phyloP scores from a whole-genome alignment of 2,888 invertebrate species.

The Hedychridium roseum region DNA sequence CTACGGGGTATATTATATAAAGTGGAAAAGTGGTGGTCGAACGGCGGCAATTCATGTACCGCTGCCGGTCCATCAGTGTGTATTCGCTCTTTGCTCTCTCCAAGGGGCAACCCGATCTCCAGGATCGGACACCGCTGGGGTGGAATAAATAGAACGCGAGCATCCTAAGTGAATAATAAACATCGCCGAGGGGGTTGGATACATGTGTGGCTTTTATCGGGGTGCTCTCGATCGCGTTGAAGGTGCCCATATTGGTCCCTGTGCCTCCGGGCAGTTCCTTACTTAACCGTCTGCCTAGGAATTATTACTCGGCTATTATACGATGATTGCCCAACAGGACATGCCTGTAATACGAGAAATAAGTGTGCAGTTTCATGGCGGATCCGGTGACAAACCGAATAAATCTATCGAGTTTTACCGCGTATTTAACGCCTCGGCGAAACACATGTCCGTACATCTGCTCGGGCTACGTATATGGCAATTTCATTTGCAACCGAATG shows the following conservation, averaged over 20 bases:
- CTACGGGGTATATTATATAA: too few relatives aligned
- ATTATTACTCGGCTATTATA: constrained; percentile 61
- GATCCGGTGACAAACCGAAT: constrained; percentile 54
- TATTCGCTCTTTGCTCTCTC: constrained; percentile 1
- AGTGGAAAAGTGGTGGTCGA: too few relatives aligned
- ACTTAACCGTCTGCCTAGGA: constrained; percentile 23
- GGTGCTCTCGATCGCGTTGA: constrained; percentile 29
- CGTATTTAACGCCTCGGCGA: constrained; percentile 44
- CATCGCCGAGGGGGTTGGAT: constrained; percentile 43
- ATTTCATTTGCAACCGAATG: too few relatives aligned
- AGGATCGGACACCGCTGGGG: constrained; percentile 26
- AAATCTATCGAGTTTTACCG: constrained; percentile 44
- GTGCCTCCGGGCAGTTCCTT: constrained; percentile 48
- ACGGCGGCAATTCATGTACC: too few relatives aligned
- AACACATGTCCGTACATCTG: constrained; percentile 55
- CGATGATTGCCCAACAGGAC: constrained; percentile 58
- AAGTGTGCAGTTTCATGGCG: constrained; percentile 50
- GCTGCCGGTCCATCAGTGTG: too few relatives aligned
- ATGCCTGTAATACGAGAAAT: constrained; percentile 60
- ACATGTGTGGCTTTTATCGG: constrained; percentile 13
- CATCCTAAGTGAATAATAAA: constrained; percentile 56
- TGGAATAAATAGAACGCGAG: constrained; percentile 47
- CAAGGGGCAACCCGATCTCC: constrained; percentile 30
- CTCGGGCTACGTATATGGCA: too few relatives aligned
- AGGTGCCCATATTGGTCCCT: constrained; percentile 56